Percentiles rank a stretch among this genome's conserved stretches.
Conservation (phyloP, 1,140 invertebrate species). For the Goniozus legneri region DNA sequence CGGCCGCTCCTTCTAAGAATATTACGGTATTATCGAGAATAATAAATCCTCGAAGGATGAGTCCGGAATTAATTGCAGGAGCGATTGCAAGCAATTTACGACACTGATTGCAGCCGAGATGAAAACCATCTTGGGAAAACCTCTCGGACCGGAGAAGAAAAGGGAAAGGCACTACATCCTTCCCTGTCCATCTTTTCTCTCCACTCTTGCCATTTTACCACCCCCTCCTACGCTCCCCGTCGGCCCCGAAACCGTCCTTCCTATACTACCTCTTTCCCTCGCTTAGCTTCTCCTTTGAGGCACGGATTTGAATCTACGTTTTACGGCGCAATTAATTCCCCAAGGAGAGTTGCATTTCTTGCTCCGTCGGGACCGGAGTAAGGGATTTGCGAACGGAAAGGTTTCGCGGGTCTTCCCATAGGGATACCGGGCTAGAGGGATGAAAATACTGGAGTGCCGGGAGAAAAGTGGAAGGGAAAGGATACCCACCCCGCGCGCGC, state of each 20-base stretch:
- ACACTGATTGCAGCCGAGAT: constrained; percentile 39
- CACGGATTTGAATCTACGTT: constrained; percentile 37
- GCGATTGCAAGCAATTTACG: constrained; percentile 41
- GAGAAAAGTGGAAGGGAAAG: constrained; percentile 7
- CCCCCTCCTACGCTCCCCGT: too few species aligned
- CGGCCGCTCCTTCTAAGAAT: too few species aligned
- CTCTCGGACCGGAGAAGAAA: constrained; percentile 33
- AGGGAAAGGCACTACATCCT: constrained; percentile 19
- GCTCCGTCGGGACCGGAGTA: constrained; percentile 27
- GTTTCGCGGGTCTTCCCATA: constrained; percentile 22
- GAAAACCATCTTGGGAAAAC: constrained; percentile 39
- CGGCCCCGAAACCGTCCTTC: too few species aligned
- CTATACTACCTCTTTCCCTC: not conserved
- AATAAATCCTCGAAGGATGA: constrained; percentile 37
- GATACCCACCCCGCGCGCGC: too few species aligned
- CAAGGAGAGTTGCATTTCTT: constrained; percentile 40
- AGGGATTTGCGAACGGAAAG: constrained; percentile 31
- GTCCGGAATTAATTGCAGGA: constrained; percentile 38
- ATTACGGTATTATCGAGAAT: constrained; percentile 37
- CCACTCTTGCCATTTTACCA: too few species aligned
- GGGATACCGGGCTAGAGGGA: constrained; percentile 9
- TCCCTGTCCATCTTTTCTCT: constrained; percentile 3
- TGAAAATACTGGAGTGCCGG: not conserved
- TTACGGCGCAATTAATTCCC: constrained; percentile 41
- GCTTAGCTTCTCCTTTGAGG: constrained; percentile 26